These are phyloP conservation scores for Pampus argenteus DNA, from an alignment of 2,797 vertebrate genomes.

Conservation along the genomic window DNA sequence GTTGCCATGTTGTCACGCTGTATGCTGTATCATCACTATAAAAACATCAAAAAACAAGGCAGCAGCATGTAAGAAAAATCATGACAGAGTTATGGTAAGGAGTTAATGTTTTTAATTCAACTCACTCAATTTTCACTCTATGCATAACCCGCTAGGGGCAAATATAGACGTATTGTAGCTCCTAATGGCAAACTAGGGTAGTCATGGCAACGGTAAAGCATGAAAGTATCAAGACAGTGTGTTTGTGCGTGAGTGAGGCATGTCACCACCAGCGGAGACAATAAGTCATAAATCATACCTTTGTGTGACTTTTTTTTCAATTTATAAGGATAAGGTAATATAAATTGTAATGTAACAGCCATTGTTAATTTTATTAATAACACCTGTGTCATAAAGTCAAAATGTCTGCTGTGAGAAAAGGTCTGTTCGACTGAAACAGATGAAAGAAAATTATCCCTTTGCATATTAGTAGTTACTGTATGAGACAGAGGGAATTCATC, in stretches of 20 bases:
- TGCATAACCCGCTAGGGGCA: background rate
- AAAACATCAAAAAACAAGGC: conserved; percentile 4
- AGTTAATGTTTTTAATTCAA: background rate
- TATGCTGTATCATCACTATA: background rate
- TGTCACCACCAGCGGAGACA: conserved; percentile 16
- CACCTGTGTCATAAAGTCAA: background rate
- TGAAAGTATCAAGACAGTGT: conserved; percentile 9
- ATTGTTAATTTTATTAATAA: background rate
- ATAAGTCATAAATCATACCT: too few relatives aligned
- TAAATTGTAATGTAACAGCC: too few relatives aligned
- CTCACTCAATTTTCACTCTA: conserved; percentile 13
- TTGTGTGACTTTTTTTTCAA: too few relatives aligned
- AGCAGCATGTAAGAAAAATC: background rate
- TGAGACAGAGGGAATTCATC: conserved; percentile 14
- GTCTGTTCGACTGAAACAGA: background rate
- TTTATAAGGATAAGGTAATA: too few relatives aligned
- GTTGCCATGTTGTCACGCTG: background rate
- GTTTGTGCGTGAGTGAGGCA: conserved; percentile 15
- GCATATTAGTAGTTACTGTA: background rate
- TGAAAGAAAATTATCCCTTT: background rate
- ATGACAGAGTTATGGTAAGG: conserved; percentile 1
- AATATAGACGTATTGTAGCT: conserved; percentile 16
- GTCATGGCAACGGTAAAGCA: conserved; percentile 26
- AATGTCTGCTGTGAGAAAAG: background rate
- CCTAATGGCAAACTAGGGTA: conserved; percentile 13